Conservation (phyloP, 2,113 vertebrate genomes). For the Protomyctophum bolini region DNA sequence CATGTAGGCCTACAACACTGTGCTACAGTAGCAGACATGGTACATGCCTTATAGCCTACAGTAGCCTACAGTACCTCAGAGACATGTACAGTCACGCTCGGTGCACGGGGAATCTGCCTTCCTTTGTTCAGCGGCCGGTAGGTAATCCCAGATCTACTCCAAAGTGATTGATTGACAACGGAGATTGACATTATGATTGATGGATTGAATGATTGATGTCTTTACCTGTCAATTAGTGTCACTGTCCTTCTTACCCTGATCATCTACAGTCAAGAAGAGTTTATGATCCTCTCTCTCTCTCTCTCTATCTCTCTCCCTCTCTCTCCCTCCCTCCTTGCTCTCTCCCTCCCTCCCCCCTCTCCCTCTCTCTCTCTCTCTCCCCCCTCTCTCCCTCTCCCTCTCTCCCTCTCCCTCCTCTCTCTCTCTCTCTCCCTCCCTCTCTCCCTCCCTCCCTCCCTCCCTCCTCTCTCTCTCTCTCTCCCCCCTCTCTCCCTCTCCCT, state of each 20-base stretch:
- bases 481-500: too few species aligned
- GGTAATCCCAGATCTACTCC: too few species aligned
- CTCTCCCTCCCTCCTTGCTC: too few species aligned
- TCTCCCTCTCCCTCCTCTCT: slow-evolving; percentile 29
- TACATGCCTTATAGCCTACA: neutral
- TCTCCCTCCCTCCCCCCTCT: too few species aligned
- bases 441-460: slow-evolving; percentile 39
- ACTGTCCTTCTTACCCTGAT: slow-evolving; percentile 25
- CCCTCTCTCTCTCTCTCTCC: too few species aligned
- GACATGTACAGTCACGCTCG: slow-evolving; percentile 8
- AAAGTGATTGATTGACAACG: slow-evolving; percentile 1
- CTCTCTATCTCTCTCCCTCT: slow-evolving; percentile 34
- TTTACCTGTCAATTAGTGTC: slow-evolving; percentile 63
- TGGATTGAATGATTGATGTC: slow-evolving; percentile 35
- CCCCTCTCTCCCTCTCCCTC: too few species aligned
- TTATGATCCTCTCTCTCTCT: neutral
- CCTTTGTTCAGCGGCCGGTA: slow-evolving; percentile 12
- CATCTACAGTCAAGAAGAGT: too few species aligned
- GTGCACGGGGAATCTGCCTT: slow-evolving; percentile 1
- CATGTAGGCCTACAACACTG: slow-evolving; percentile 19
- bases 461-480: too few species aligned
- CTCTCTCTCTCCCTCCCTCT: slow-evolving; percentile 62
- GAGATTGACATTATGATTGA: slow-evolving; percentile 33
- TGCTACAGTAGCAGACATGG: slow-evolving; percentile 31
- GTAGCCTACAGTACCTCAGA: neutral